phyloP scores from a whole-genome alignment of 2,888 invertebrate species.

The Mythimna impura region DNA sequence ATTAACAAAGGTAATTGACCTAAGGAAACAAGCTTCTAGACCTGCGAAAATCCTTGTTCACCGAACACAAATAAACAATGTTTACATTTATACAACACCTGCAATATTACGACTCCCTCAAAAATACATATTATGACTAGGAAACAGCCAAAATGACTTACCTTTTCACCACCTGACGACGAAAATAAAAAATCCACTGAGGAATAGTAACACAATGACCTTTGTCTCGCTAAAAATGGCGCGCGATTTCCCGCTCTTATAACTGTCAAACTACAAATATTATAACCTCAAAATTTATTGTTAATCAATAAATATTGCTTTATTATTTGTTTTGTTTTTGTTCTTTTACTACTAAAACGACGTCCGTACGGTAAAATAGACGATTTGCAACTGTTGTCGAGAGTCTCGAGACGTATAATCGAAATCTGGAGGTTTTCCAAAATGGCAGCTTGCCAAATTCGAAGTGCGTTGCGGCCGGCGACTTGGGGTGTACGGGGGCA shows the following conservation, averaged over 20 bases:
- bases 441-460: conserved; percentile 90
- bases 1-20: conserved; percentile 10
- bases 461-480: conserved; percentile 79
- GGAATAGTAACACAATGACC: conserved; percentile 61
- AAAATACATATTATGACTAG: conserved; percentile 27
- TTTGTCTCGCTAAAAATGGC: conserved; percentile 62
- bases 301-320: conserved; percentile 43
- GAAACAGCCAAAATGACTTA: conserved; percentile 48
- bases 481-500: conserved; percentile 66
- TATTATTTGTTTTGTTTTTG: conserved; percentile 59
- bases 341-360: conserved; percentile 63
- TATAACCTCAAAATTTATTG: conserved; percentile 65
- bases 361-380: conserved; percentile 78
- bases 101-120: conserved; percentile 32
- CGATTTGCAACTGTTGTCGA: conserved; percentile 77
- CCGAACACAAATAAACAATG: conserved; percentile 6
- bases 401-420: conserved; percentile 56
- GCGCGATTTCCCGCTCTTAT: conserved; percentile 69
- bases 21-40: not conserved
- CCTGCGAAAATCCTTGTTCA: not conserved
- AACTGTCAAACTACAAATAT: conserved; percentile 58
- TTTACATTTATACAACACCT: conserved; percentile 12
- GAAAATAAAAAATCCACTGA: conserved; percentile 57
- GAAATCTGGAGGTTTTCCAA: conserved; percentile 83
- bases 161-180: conserved; percentile 56